Percentiles rank a stretch among this genome's conserved stretches.
These are phyloP conservation scores for Pyrgus malvae DNA, from an alignment of 2,888 invertebrate genomes.

Conservation along the genomic window DNA sequence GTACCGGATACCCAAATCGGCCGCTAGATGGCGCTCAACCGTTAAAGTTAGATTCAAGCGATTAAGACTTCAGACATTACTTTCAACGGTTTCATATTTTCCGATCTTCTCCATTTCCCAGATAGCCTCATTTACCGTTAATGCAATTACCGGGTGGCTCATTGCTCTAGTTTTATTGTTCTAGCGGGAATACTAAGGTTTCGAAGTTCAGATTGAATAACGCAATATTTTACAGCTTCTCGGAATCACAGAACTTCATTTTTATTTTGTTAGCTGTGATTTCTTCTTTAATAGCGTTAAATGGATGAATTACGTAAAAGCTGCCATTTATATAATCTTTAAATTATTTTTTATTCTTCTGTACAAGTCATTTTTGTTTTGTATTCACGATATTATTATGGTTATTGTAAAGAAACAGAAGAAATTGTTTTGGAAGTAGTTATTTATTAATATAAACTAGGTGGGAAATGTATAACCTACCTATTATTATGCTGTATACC, in stretches of 20 bases:
- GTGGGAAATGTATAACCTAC: too few species aligned
- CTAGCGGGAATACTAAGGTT: slow-evolving; percentile 22
- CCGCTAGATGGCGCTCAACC: slow-evolving; percentile 60
- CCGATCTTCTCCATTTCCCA: slow-evolving; percentile 26
- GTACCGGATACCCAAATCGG: slow-evolving; percentile 60
- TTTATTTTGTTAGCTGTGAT: too few species aligned
- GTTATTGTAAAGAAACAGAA: too few species aligned
- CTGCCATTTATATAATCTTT: too few species aligned
- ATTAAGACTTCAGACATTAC: slow-evolving; percentile 57
- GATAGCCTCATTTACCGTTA: slow-evolving; percentile 23
- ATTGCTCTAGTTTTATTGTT: slow-evolving; percentile 26
- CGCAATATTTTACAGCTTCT: slow-evolving; percentile 5
- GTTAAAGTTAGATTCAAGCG: slow-evolving; percentile 62
- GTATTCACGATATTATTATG: too few species aligned
- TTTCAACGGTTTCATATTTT: slow-evolving; percentile 44
- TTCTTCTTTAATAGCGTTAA: too few species aligned
- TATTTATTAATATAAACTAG: too few species aligned
- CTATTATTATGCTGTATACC: too few species aligned
- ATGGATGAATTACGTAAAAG: too few species aligned
- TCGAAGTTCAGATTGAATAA: slow-evolving; percentile 23
- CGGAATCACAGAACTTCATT: not conserved
- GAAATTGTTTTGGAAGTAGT: too few species aligned
- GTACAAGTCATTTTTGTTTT: too few species aligned
- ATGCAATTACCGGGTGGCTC: slow-evolving; percentile 22
- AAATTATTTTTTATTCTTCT: too few species aligned